Evolutionary conservation across 2,113 vertebrate genomes (phyloP).

Genomic region (Rattus norvegicus): DNA sequence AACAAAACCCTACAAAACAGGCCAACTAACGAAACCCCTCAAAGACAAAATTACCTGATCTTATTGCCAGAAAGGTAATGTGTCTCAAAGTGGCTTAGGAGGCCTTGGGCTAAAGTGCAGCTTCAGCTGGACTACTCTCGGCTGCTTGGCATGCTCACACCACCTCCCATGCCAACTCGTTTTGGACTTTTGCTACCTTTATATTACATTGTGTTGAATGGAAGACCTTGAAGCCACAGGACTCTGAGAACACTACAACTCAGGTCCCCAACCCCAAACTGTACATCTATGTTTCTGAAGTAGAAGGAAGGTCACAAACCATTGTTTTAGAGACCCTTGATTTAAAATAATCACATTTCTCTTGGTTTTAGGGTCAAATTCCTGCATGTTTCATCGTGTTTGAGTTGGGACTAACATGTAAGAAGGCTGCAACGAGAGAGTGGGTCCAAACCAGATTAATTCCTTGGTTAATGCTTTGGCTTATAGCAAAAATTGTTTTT

Average conservation of each 20-base stretch:
- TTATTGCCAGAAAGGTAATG: neutral
- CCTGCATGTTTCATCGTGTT: slow-evolving; percentile 1
- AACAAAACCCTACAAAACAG: neutral
- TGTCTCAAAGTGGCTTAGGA: neutral
- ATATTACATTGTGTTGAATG: neutral
- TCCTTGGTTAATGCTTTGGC: slow-evolving; percentile 26
- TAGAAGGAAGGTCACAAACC: neutral
- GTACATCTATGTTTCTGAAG: neutral
- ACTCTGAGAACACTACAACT: neutral
- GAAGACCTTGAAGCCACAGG: neutral
- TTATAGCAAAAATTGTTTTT: slow-evolving; percentile 57
- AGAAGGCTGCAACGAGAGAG: neutral
- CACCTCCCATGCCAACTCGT: neutral
- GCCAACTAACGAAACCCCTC: neutral
- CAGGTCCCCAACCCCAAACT: neutral
- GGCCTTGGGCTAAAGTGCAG: neutral
- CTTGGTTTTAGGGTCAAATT: slow-evolving; percentile 27
- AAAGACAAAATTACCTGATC: neutral
- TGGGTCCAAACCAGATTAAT: slow-evolving; percentile 40
- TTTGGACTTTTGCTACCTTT: neutral
- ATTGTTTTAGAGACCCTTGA: slow-evolving; percentile 1
- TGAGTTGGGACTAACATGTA: slow-evolving; percentile 36
- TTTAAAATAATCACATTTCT: slow-evolving; percentile 33
- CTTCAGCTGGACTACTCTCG: neutral
- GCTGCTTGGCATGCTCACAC: neutral